These are phyloP conservation scores for Trichonephila clavata DNA, from an alignment of 1,140 invertebrate genomes.

Conservation along the genomic window DNA sequence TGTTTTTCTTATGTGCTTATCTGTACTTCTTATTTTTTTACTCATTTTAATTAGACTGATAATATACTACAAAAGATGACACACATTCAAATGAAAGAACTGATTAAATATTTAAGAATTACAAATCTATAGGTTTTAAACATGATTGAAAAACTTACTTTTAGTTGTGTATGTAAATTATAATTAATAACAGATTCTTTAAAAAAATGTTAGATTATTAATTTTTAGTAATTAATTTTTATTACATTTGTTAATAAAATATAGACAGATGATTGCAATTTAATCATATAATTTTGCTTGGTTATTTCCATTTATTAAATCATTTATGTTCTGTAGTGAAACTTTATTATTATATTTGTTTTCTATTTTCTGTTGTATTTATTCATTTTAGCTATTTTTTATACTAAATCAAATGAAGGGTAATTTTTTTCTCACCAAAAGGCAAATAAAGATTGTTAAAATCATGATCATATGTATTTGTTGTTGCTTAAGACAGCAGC, in stretches of 20 bases:
- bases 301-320: neutral
- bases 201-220: neutral
- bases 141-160: no score
- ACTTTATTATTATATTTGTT: neutral
- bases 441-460: neutral
- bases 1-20: neutral
- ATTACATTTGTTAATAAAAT: neutral
- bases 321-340: neutral
- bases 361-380: neutral
- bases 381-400: neutral
- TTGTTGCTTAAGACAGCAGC: neutral
- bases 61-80: no score
- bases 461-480: neutral
- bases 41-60: neutral
- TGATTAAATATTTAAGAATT: no score
- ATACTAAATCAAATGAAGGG: neutral
- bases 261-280: neutral
- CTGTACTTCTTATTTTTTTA: neutral
- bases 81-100: no score
- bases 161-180: no score
- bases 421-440: neutral
- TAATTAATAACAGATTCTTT: no score
- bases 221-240: neutral
- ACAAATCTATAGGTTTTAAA: no score
- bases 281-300: neutral